These are phyloP conservation scores for Synodontis membranacea DNA, from an alignment of 2,113 vertebrate genomes.

Conservation along the genomic window DNA sequence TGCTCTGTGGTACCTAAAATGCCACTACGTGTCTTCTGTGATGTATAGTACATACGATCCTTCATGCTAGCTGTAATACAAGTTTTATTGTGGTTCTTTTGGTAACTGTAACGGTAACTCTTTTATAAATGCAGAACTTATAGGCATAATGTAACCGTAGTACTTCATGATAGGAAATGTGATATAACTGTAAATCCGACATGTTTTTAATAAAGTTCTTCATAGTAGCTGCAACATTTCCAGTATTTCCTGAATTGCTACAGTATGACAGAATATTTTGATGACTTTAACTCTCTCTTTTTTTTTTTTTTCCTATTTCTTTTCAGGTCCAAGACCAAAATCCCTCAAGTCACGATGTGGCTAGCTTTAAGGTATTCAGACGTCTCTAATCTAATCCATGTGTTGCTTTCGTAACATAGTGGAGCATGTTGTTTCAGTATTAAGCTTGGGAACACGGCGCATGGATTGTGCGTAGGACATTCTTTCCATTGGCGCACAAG, in stretches of 20 bases:
- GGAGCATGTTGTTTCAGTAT: background rate
- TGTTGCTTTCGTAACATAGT: background rate
- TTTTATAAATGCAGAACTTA: no score
- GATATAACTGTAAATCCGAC: background rate
- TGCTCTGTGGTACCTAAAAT: background rate
- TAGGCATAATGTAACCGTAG: background rate
- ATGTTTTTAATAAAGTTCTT: background rate
- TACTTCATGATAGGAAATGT: background rate
- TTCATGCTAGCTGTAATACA: background rate
- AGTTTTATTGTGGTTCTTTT: background rate
- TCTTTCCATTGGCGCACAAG: background rate
- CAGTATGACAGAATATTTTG: background rate
- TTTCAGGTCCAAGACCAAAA: conserved; percentile 15
- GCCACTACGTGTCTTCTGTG: no score
- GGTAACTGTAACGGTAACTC: background rate
- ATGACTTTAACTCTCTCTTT: background rate
- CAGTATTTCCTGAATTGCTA: background rate
- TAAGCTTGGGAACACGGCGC: background rate
- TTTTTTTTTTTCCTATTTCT: no score
- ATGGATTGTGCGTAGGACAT: background rate
- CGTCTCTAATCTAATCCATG: background rate
- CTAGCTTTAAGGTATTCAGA: conserved; percentile 68
- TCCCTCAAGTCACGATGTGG: conserved; percentile 28
- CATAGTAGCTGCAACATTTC: background rate
- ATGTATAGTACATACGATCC: no score